Conservation (phyloP, 2,888 invertebrate species). For the Heterodera filipjevi region DNA sequence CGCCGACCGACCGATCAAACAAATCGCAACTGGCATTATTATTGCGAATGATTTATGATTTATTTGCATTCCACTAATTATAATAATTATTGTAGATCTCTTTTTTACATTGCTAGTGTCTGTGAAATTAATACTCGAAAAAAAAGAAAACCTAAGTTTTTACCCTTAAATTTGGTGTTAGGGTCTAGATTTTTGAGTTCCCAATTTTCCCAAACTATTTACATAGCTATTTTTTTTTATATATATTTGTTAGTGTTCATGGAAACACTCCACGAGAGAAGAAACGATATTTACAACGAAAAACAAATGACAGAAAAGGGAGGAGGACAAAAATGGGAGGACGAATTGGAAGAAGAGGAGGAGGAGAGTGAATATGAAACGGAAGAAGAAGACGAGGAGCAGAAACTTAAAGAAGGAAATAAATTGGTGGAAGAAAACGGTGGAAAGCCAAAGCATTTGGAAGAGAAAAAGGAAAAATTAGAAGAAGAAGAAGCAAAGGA, state of each 20-base stretch:
- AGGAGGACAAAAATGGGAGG: neutral
- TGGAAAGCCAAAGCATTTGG: neutral
- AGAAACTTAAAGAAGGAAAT: neutral
- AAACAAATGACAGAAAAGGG: neutral
- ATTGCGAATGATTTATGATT: no score
- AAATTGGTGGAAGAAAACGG: neutral
- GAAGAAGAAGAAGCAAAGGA: neutral
- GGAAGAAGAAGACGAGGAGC: neutral
- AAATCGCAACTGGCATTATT: no score
- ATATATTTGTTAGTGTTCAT: neutral
- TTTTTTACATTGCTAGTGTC: no score
- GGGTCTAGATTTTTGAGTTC: no score
- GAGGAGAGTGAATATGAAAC: neutral
- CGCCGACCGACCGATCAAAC: no score
- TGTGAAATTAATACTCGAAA: no score
- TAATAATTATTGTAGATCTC: no score
- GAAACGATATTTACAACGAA: neutral
- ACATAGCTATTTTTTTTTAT: no score
- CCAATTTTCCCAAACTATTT: no score
- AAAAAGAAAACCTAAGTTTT: no score
- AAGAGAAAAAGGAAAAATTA: neutral
- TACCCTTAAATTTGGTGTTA: no score
- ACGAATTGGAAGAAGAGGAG: neutral
- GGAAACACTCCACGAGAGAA: neutral
- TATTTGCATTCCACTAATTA: no score